Percentiles rank a stretch among this genome's conserved stretches.
Conservation (phyloP, 2,113 vertebrate genomes). For the Tragelaphus buxtoni region DNA sequence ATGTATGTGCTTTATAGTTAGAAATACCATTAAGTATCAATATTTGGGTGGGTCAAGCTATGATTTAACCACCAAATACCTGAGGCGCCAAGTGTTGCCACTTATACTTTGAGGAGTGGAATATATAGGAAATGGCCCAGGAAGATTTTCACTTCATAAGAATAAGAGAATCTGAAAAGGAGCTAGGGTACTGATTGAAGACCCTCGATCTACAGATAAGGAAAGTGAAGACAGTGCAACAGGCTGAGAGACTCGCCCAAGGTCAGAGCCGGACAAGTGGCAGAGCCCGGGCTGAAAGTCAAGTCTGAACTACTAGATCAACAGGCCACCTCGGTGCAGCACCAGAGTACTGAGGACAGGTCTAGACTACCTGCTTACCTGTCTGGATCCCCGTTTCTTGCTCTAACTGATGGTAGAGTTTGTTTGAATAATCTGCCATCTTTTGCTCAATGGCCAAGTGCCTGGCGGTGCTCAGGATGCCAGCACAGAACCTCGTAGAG, state of each 20-base stretch:
- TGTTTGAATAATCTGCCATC: slow-evolving; percentile 95
- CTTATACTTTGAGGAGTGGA: neutral
- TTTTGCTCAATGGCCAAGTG: slow-evolving; percentile 90
- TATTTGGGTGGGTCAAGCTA: neutral
- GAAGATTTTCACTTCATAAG: neutral
- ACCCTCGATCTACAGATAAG: neutral
- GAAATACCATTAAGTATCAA: neutral
- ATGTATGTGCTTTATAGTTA: neutral
- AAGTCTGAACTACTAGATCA: neutral
- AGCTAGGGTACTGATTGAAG: neutral
- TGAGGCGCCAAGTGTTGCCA: neutral
- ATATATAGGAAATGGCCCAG: neutral
- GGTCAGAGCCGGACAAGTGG: neutral
- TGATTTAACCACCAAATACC: neutral
- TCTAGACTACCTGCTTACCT: slow-evolving; percentile 78
- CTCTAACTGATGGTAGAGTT: slow-evolving; percentile 91
- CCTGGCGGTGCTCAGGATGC: slow-evolving; percentile 92
- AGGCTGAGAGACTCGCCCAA: neutral
- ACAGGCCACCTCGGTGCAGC: too few species aligned
- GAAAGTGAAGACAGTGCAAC: neutral
- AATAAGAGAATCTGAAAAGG: neutral
- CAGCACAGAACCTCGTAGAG: slow-evolving; percentile 93
- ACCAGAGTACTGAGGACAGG: neutral
- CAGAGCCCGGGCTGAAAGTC: neutral
- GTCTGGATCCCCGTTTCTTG: slow-evolving; percentile 93